Evolutionary conservation across 2,113 vertebrate genomes (phyloP), one percentile per base, ranked within the genome.

Genomic region (Macquaria ambigua): DNA sequence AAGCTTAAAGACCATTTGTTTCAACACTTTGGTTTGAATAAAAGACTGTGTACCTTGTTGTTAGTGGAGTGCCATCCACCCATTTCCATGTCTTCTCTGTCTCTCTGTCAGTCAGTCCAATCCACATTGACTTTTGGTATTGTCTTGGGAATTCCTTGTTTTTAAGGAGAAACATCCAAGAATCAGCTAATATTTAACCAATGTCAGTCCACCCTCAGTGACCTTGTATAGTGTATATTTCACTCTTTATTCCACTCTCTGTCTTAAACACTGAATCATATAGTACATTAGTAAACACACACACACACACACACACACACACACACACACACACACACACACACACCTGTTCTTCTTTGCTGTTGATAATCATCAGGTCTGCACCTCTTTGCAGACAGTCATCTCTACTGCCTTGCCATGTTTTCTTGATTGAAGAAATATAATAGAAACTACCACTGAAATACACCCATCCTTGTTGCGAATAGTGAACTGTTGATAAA

Each of bases 341-440:
- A 34, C 28, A 16, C 25, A 31, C 34, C 56, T 77, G 73, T 50
- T 77, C 74, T 43, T 31, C 56, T 70, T 4, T 34, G 37, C 14
- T 76, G 74, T 69, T 62, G 34, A 82, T 53, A n/a, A 85, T n/a
- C 41, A 85, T 6, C 61, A 79, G 70, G 34, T 79, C 83, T 53
- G 76, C 70, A 2, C 14, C 63, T 55, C 34, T 61, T 10, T 69
- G 31, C 62, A 4, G 34, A 62, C 83, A 85, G 43, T 74, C 41
- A 12, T 7, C 0, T 69, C 77, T 43, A 8, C 83, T 74, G 0
- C 62, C 34, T 5, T 62, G 16, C 76, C 83, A 85, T 62, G 77
- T 25, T 62, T 10, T 2, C 1, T 1, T 0, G 1, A 11, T 43
- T 15, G 50, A 50, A 28, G 75, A 79, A 7, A 73, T 31, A 43